Conservation (phyloP, 2,797 vertebrate genomes). For the Acridotheres tristis region DNA sequence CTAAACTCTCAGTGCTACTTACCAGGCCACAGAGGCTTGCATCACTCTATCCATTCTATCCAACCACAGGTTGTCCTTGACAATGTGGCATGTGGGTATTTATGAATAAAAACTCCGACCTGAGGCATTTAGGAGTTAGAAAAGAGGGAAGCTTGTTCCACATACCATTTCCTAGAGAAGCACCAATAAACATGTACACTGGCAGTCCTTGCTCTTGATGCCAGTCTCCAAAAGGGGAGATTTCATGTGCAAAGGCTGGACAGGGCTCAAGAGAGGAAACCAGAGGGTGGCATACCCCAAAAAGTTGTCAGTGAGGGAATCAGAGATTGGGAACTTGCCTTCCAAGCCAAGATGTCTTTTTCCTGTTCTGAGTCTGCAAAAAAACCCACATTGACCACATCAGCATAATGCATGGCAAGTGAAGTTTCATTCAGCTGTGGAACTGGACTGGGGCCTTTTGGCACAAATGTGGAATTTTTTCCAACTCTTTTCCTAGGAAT, state of each 20-base stretch:
- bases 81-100: background rate
- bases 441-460: background rate
- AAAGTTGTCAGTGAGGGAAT: background rate
- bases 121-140: background rate
- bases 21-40: background rate
- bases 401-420: background rate
- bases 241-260: background rate
- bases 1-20: background rate
- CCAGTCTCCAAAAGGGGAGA: background rate
- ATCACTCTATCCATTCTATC: background rate
- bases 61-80: background rate
- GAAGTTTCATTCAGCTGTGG: background rate
- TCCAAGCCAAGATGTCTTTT: background rate
- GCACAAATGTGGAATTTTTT: background rate
- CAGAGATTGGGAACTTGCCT: background rate
- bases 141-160: background rate
- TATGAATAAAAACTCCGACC: background rate
- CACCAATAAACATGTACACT: accelerated
- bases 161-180: background rate
- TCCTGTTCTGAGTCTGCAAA: background rate
- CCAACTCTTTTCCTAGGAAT: background rate
- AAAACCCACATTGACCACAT: background rate
- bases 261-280: background rate
- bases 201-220: background rate
- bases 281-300: background rate